phyloP scores from a whole-genome alignment of 2,113 vertebrate genomes.

The Psilopsiagon aurifrons region DNA sequence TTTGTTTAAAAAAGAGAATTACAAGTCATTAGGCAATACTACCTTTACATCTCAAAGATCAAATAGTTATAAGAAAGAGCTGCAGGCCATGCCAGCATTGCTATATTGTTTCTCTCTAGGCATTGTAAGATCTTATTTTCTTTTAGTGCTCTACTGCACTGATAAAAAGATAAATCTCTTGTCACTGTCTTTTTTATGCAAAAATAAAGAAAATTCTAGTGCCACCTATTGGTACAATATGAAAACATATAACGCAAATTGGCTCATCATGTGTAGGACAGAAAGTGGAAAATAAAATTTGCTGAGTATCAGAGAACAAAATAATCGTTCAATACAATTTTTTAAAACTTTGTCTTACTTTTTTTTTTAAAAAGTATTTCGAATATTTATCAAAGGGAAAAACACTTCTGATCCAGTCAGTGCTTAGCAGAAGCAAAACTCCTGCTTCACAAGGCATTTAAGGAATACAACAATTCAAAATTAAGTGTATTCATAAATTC shows the following conservation, averaged over 20 bases:
- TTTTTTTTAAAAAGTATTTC: not conserved
- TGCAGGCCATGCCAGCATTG: constrained; percentile 5
- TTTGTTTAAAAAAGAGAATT: not conserved
- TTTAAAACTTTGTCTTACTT: not conserved
- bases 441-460: not conserved
- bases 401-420: not conserved
- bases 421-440: not conserved
- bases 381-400: not conserved
- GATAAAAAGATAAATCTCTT: not conserved
- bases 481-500: not conserved
- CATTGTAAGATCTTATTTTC: constrained; percentile 10
- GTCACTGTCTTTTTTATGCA: not conserved
- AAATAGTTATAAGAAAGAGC: constrained; percentile 25
- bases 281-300: not conserved
- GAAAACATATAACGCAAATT: not conserved
- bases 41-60: constrained; percentile 12
- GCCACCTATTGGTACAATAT: constrained; percentile 18
- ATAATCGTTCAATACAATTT: not conserved
- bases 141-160: not conserved
- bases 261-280: not conserved
- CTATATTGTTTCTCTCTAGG: constrained; percentile 2
- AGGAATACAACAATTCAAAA: not conserved
- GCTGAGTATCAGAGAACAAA: not conserved
- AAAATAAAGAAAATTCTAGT: not conserved
- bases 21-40: not conserved